Evolutionary conservation across 1,140 invertebrate species (phyloP), one percentile per base, ranked within the genome.

Genomic region (Drosophila miranda): DNA sequence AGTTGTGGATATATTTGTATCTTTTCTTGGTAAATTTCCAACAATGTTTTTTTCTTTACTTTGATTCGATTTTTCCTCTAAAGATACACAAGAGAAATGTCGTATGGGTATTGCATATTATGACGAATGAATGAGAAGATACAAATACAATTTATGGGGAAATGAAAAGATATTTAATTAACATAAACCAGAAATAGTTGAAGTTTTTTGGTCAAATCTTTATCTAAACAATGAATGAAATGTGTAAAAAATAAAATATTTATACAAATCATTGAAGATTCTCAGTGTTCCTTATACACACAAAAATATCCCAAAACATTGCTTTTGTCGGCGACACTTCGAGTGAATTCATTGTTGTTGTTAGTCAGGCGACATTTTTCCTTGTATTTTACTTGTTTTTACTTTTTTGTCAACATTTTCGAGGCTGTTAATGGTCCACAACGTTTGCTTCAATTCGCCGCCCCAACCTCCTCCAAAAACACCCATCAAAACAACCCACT

Each of bases 331-430:
- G 2, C 2, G 28, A 8, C 28, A 30, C 8, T 30, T 30, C 14
- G 14, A 62, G 23, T 44, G 70, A 56, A 62, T 52, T 63, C 63
- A 30, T n/a, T 58, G 57, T 51, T 41, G 41, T 38, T 28, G 34
- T 66, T 34, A 68, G 34, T 53, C 61, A 34, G 14, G 41, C 30
- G 16, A 26, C 57, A 50, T 44, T 56, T 14, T 23, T 59, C 21
- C 28, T 19, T 54, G 21, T 52, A 30, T 73, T 55, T 71, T 23
- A 26, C 30, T 50, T 46, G 42, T 59, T 62, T 54, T 55, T 51
- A 43, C 52, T 46, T n/a, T 56, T n/a, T 43, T 56, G 69, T 63
- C 58, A 73, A 73, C 69, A 73, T 73, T 73, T 73, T 73, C 42
- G 70, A 73, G 48, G 51, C 43, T 55, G 52, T 26, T 61, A 49